These are phyloP conservation scores for Tringa solitaria DNA, from an alignment of 2,113 vertebrate species.

Conservation along the genomic window DNA sequence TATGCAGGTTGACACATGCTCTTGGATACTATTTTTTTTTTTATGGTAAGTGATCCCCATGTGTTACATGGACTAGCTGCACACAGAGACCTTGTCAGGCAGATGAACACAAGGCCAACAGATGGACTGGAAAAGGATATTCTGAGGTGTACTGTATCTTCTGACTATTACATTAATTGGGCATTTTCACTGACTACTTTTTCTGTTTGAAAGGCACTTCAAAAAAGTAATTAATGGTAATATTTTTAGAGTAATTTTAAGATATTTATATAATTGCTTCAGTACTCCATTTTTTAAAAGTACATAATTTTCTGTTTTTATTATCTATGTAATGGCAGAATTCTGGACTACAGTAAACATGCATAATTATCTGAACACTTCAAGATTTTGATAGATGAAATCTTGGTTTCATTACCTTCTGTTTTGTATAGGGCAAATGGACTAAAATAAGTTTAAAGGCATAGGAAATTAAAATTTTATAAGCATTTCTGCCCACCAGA, in stretches of 20 bases:
- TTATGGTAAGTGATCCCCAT: background rate
- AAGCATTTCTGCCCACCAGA: constrained; percentile 4
- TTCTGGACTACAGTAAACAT: background rate
- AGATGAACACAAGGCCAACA: background rate
- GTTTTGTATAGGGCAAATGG: constrained; percentile 11
- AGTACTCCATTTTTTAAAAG: background rate
- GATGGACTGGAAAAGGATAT: background rate
- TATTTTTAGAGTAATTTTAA: background rate
- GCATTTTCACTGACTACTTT: background rate
- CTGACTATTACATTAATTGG: background rate
- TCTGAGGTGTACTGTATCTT: background rate
- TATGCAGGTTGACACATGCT: background rate
- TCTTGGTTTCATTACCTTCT: background rate
- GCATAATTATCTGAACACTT: background rate
- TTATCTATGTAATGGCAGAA: background rate
- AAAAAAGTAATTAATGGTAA: background rate
- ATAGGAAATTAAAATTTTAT: constrained; percentile 39
- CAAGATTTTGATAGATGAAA: background rate
- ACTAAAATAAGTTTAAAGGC: constrained; percentile 24
- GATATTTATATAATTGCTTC: background rate
- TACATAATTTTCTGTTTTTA: background rate
- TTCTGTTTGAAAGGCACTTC: background rate
- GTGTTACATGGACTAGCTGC: background rate
- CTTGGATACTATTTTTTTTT: background rate
- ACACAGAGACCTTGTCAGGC: background rate